These are phyloP conservation scores for Busseola fusca DNA, from an alignment of 2,888 invertebrate genomes.

Conservation along the genomic window DNA sequence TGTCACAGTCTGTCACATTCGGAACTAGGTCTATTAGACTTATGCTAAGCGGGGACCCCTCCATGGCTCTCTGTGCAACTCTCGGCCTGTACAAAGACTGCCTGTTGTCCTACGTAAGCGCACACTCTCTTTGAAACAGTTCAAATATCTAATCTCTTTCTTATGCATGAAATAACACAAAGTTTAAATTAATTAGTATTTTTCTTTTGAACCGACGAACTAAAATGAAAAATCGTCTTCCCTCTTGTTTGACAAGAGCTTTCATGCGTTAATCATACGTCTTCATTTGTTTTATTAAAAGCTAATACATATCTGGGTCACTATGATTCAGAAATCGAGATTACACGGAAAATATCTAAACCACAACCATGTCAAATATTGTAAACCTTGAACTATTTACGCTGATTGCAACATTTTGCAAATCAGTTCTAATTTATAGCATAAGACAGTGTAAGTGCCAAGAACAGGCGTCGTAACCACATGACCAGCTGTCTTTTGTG, in stretches of 20 bases:
- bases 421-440: slow-evolving; percentile 63
- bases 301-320: slow-evolving; percentile 47
- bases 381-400: slow-evolving; percentile 63
- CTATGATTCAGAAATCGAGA: slow-evolving; percentile 35
- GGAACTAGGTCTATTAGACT: no score
- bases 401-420: slow-evolving; percentile 63
- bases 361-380: slow-evolving; percentile 45
- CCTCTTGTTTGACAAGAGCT: neutral
- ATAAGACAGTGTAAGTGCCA: slow-evolving; percentile 57
- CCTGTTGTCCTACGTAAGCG: no score
- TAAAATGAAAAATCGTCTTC: neutral
- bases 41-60: no score
- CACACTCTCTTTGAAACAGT: neutral
- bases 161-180: neutral
- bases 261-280: slow-evolving; percentile 11
- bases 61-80: no score
- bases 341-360: slow-evolving; percentile 43
- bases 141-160: neutral
- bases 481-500: slow-evolving; percentile 53
- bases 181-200: neutral
- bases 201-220: neutral
- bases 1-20: no score
- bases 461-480: slow-evolving; percentile 52
- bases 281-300: slow-evolving; percentile 38
- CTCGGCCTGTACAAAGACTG: no score